Evolutionary conservation across 2,888 invertebrate genomes (phyloP).

Genomic region (Bombylius discolor): DNA sequence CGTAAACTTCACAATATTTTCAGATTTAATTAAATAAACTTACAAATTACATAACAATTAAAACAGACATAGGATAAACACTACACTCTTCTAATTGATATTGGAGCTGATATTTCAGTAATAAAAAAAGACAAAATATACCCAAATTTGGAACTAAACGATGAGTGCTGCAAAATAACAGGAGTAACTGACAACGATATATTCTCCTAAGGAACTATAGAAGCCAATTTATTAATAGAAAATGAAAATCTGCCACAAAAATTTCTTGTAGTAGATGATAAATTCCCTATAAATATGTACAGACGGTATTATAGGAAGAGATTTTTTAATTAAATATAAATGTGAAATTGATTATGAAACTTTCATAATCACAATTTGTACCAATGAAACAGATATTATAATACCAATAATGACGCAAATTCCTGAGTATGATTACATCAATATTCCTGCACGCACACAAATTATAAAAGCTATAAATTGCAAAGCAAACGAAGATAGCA

Average conservation of each 20-base stretch:
- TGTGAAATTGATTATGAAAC: constrained; percentile 5
- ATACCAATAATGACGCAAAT: neutral
- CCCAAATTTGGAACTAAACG: neutral
- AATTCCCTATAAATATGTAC: constrained; percentile 3
- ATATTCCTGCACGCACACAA: constrained; percentile 3
- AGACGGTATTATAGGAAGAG: constrained; percentile 4
- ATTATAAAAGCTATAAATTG: neutral
- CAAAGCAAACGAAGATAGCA: too few species aligned
- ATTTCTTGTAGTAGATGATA: neutral
- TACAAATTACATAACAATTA: neutral
- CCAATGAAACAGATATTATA: neutral
- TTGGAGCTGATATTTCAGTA: neutral
- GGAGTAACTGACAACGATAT: neutral
- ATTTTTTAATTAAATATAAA: neutral
- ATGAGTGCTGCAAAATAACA: neutral
- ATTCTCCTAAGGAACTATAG: neutral
- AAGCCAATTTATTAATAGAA: neutral
- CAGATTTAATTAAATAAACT: neutral
- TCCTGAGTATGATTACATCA: neutral
- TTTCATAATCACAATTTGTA: neutral
- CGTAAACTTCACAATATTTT: neutral
- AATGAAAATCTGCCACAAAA: neutral
- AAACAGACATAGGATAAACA: too few species aligned
- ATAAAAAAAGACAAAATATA: neutral
- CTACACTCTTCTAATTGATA: neutral